Evolutionary conservation across 2,797 vertebrate species (phyloP).

Genomic region (Antrozous pallidus): DNA sequence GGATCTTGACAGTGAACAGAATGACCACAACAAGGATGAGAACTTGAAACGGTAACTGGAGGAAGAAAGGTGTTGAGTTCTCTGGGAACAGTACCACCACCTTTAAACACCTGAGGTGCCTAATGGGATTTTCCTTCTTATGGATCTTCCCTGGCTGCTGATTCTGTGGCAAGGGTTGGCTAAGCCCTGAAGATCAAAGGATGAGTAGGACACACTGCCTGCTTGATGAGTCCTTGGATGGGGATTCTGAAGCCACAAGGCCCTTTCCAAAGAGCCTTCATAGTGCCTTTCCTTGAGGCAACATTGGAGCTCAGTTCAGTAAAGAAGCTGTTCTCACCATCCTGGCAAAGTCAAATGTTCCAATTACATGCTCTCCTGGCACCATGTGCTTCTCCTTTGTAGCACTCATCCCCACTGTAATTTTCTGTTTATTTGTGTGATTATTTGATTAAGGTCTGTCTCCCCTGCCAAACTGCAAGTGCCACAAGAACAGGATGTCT

Average conservation of each 20-base stretch:
- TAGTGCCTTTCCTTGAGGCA: not conserved
- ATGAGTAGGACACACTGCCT: not conserved
- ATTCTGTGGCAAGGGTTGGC: conserved; percentile 15
- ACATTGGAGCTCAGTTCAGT: not conserved
- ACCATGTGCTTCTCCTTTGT: conserved; percentile 1
- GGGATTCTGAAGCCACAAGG: not conserved
- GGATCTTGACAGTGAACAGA: not conserved
- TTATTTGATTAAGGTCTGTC: conserved; percentile 63
- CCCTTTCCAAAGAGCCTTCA: not conserved
- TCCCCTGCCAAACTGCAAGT: conserved; percentile 61
- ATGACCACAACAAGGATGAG: not conserved
- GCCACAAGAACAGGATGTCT: conserved; percentile 61
- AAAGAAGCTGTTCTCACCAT: not conserved
- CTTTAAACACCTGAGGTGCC: not conserved
- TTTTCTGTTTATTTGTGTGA: conserved; percentile 60
- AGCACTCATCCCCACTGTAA: conserved; percentile 24
- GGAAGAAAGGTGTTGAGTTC: not conserved
- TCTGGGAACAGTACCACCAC: not conserved
- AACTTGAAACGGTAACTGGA: not conserved
- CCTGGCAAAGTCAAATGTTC: conserved; percentile 25
- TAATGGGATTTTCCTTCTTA: not conserved
- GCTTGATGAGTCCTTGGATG: not conserved
- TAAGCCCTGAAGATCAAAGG: not conserved
- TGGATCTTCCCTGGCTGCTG: not conserved
- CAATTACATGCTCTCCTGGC: not conserved